phyloP scores from a whole-genome alignment of 2,888 invertebrate genomes.

The Itoplectis maculator region DNA sequence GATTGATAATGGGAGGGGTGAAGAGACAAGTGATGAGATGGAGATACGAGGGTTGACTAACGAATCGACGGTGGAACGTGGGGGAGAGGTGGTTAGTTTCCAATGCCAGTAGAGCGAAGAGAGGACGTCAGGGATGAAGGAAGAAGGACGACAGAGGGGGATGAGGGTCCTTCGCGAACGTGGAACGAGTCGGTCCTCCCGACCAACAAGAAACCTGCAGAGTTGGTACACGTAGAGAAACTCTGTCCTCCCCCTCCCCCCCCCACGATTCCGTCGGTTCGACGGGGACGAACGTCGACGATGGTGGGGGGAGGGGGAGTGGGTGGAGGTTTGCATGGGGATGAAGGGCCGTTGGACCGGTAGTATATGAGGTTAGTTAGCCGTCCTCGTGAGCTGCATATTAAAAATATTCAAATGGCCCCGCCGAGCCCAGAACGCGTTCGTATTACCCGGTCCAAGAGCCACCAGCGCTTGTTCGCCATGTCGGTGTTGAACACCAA shows the following conservation, averaged over 20 bases:
- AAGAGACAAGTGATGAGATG: slow-evolving; percentile 28
- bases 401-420: slow-evolving; percentile 82
- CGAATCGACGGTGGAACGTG: slow-evolving; percentile 51
- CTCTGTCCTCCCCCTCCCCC: slow-evolving; percentile 17
- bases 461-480: slow-evolving; percentile 28
- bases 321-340: slow-evolving; percentile 45
- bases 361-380: slow-evolving; percentile 82
- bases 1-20: neutral
- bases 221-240: slow-evolving; percentile 42
- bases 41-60: slow-evolving; percentile 63
- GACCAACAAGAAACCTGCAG: slow-evolving; percentile 47
- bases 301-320: neutral
- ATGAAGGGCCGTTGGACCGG: slow-evolving; percentile 64
- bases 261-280: slow-evolving; percentile 12
- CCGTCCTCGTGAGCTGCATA: slow-evolving; percentile 79
- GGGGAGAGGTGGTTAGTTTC: slow-evolving; percentile 19
- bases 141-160: slow-evolving; percentile 3
- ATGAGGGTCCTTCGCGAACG: neutral
- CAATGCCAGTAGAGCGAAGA: slow-evolving; percentile 32
- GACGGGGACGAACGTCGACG: slow-evolving; percentile 12
- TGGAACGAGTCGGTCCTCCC: neutral
- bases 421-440: slow-evolving; percentile 54
- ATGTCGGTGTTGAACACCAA: slow-evolving; percentile 15
- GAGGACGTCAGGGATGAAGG: neutral
- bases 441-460: slow-evolving; percentile 22